Base-by-base conservation (phyloP, 2,797 vertebrate genomes). In the Phylloscopus collybita region DNA sequence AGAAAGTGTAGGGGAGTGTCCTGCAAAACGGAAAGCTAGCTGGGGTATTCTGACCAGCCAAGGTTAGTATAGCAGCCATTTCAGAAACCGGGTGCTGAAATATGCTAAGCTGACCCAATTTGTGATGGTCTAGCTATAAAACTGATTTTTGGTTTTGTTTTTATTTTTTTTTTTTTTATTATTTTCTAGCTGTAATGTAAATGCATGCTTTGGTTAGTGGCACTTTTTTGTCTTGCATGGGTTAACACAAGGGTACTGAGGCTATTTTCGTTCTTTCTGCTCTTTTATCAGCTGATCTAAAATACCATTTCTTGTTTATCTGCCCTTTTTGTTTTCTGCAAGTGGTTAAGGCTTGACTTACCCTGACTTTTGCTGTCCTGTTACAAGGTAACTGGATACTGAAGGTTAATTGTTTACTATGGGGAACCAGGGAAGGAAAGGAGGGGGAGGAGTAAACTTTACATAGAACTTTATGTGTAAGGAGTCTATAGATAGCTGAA, bases 41-140 rank as follows among this genome's bases (percentile, higher is more conserved):
- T 99, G 99, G 99, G 99, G 98, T 90, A 98, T 99, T 97, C 98
- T 99, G 96, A 99, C 98, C 93, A 99, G 99, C 97, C 99, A 99
- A 99, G 99, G 99, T 99, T 97, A 98, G 99, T 99, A 97, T 26
- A 96, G 96, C 90, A 86, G 95, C 90, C 93, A 51, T 93, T 95
- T 86, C 92, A 73, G 47, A 80, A 88, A 62, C 70, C 5, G 27
- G 66, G 62, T 65, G 30, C 78, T 62, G 71, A 80, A 94, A 62
- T 96, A 67, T 69, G 91, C 45, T 40, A 38, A 65, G 42, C 57
- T 94, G 96, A 88, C 60, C 79, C 94, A 34, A 6, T 93, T 96
- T 84, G 45, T 74, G 57, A 61, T 72, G 73, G 89, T 90, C 83
- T 90, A 88, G 91, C 92, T 92, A 36, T 79, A 73, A 92, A 79